Evolutionary conservation across 2,113 vertebrate species (phyloP).

Genomic region (Pluvialis apricaria): DNA sequence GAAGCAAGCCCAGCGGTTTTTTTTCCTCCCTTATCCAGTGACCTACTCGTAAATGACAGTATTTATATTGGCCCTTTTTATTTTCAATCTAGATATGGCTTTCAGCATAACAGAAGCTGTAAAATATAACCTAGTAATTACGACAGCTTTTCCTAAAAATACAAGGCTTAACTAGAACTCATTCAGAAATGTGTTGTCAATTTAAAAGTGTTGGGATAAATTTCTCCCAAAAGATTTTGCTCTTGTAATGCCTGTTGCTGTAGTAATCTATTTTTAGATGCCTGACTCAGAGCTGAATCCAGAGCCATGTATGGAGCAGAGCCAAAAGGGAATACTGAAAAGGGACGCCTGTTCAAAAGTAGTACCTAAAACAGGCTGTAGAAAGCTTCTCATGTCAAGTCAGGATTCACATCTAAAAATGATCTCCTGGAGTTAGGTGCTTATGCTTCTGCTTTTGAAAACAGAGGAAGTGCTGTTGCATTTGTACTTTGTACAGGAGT

Average conservation of each 20-base stretch:
- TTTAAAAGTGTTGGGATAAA: neutral
- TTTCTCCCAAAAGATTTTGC: neutral
- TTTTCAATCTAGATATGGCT: neutral
- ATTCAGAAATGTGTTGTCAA: neutral
- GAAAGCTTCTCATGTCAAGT: neutral
- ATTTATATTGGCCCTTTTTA: neutral
- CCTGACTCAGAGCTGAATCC: neutral
- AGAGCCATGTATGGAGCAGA: neutral
- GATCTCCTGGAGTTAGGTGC: neutral
- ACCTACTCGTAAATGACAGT: neutral
- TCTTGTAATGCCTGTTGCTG: neutral
- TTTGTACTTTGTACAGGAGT: neutral
- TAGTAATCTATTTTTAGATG: conserved; percentile 12
- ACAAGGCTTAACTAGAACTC: neutral
- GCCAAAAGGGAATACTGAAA: neutral
- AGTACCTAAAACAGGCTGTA: neutral
- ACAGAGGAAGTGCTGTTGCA: neutral
- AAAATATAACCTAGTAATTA: conserved; percentile 25
- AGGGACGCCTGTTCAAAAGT: neutral
- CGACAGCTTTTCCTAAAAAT: neutral
- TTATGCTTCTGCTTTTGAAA: neutral
- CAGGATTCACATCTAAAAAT: neutral
- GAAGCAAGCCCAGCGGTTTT: neutral
- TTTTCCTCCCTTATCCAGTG: neutral
- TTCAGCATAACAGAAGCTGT: neutral